Evolutionary conservation across 2,888 invertebrate genomes (phyloP).

Genomic region (Sarcophaga rosellei): DNA sequence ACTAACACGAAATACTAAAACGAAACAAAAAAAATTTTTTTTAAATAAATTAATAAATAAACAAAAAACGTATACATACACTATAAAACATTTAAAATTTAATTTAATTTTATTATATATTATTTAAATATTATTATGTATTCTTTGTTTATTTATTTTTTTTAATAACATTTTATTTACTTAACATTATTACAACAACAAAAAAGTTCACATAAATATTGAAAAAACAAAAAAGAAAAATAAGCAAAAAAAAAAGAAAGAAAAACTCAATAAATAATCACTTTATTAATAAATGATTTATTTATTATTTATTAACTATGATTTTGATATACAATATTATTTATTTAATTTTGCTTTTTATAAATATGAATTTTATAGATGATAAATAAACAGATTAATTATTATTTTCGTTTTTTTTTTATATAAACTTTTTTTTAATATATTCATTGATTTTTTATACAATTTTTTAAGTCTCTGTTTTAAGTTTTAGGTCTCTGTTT

Average conservation of each 20-base stretch:
- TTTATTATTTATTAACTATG: constrained; percentile 62
- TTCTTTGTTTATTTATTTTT: constrained; percentile 41
- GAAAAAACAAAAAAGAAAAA: not conserved
- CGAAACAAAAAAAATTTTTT: not conserved
- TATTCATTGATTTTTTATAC: constrained; percentile 1
- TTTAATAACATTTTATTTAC: constrained; percentile 49
- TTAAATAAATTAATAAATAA: not conserved
- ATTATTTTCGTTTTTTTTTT: not conserved
- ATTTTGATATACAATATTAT: constrained; percentile 34
- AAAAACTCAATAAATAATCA: constrained; percentile 54
- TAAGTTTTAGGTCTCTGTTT: constrained; percentile 52
- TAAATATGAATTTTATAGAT: constrained; percentile 50
- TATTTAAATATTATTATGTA: constrained; percentile 35
- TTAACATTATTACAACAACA: constrained; percentile 75
- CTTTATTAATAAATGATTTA: constrained; percentile 58
- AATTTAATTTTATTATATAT: constrained; percentile 14
- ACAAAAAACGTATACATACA: not conserved
- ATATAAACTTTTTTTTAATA: not conserved
- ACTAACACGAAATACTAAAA: constrained; percentile 42
- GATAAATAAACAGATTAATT: constrained; percentile 34
- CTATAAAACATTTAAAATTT: not conserved
- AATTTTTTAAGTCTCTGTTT: constrained; percentile 30
- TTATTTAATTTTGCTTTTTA: constrained; percentile 65
- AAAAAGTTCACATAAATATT: constrained; percentile 76
- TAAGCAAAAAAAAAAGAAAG: not conserved